These are phyloP conservation scores for Brassicogethes aeneus DNA, from an alignment of 2,888 invertebrate species.

Conservation along the genomic window DNA sequence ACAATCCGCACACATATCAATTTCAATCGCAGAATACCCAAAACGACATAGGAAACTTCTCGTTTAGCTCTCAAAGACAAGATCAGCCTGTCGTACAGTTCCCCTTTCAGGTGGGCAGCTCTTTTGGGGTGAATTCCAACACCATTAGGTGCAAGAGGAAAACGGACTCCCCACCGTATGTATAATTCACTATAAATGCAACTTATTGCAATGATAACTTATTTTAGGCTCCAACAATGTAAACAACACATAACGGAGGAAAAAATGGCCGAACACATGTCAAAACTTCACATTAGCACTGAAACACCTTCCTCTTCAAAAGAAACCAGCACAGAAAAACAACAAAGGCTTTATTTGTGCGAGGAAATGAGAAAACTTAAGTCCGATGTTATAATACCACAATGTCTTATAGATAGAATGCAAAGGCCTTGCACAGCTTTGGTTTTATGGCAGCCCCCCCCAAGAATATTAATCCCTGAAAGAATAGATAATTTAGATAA, in stretches of 20 bases:
- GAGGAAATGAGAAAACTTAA: slow-evolving; percentile 61
- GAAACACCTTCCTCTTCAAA: slow-evolving; percentile 29
- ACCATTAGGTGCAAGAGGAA: slow-evolving; percentile 31
- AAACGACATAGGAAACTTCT: slow-evolving; percentile 13
- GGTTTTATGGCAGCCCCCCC: slow-evolving; percentile 71
- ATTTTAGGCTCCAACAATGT: slow-evolving; percentile 34
- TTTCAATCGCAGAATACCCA: not conserved
- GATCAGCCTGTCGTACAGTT: slow-evolving; percentile 23
- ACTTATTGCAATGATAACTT: too few relatives aligned
- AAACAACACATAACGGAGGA: slow-evolving; percentile 79
- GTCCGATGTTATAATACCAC: slow-evolving; percentile 58
- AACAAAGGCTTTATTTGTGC: slow-evolving; percentile 49
- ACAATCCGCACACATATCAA: not conserved
- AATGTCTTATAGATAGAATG: slow-evolving; percentile 52
- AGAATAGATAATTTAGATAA: slow-evolving; percentile 31
- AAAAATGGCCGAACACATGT: slow-evolving; percentile 74
- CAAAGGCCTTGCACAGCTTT: slow-evolving; percentile 69
- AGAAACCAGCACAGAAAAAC: slow-evolving; percentile 29
- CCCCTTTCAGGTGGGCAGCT: slow-evolving; percentile 20
- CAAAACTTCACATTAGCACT: slow-evolving; percentile 59
- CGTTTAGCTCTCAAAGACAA: slow-evolving; percentile 16
- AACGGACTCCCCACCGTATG: slow-evolving; percentile 36
- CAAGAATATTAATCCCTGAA: slow-evolving; percentile 24
- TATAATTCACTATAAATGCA: too few relatives aligned
- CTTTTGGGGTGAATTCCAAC: slow-evolving; percentile 10